Conservation (phyloP, 2,888 invertebrate species). For the Leucozona laternaria region DNA sequence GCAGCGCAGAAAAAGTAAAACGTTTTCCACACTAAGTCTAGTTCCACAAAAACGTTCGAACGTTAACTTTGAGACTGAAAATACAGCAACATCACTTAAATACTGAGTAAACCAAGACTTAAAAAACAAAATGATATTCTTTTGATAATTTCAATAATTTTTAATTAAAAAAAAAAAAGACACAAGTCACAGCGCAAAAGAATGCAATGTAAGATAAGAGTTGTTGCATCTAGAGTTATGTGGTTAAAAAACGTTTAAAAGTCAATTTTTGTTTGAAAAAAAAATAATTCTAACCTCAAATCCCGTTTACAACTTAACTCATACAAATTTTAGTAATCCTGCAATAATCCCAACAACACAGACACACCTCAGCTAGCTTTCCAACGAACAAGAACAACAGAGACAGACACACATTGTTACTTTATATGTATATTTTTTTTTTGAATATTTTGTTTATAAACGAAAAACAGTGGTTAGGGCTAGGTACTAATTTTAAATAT, state of each 20-base stretch:
- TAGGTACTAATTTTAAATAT: slow-evolving; percentile 72
- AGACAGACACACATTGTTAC: slow-evolving; percentile 48
- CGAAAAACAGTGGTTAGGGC: slow-evolving; percentile 64
- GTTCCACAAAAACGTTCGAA: slow-evolving; percentile 34
- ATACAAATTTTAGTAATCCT: not conserved
- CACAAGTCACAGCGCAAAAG: slow-evolving; percentile 37
- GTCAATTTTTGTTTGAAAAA: not conserved
- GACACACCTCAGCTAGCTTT: not conserved
- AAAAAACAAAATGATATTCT: slow-evolving; percentile 6
- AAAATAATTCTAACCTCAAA: not conserved
- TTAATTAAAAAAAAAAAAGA: not conserved
- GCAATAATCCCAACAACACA: not conserved
- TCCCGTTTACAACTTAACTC: not conserved
- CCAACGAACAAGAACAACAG: slow-evolving; percentile 19
- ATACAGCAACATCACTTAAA: slow-evolving; percentile 61
- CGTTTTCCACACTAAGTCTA: slow-evolving; percentile 15
- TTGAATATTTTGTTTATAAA: slow-evolving; percentile 50
- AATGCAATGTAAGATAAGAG: slow-evolving; percentile 43
- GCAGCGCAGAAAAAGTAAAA: not conserved
- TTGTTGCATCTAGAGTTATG: slow-evolving; percentile 39
- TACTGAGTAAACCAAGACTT: slow-evolving; percentile 30
- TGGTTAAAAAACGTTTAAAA: slow-evolving; percentile 3
- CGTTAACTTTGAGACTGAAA: slow-evolving; percentile 53
- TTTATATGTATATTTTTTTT: slow-evolving; percentile 44
- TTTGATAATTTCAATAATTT: slow-evolving; percentile 19